Evolutionary conservation across 2,797 vertebrate species (phyloP).

Genomic region (Cheirogaleus major): DNA sequence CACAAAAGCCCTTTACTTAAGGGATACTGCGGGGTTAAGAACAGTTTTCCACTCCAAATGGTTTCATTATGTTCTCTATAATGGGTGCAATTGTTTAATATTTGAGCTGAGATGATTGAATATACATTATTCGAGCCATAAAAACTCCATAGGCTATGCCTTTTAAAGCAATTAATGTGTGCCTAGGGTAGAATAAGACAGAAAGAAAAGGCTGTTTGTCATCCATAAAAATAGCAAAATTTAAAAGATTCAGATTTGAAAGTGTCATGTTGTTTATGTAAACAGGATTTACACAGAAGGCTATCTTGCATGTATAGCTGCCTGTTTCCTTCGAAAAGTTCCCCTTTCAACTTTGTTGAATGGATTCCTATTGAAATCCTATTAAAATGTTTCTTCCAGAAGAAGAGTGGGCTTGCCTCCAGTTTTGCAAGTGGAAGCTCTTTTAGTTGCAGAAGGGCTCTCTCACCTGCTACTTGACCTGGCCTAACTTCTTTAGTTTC

Average conservation of each 20-base stretch:
- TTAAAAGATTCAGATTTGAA: neutral
- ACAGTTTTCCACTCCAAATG: constrained; percentile 6
- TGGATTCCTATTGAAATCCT: neutral
- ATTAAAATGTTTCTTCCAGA: neutral
- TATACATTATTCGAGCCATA: constrained; percentile 54
- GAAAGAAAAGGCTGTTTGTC: constrained; percentile 13
- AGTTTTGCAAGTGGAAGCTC: neutral
- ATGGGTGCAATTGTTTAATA: constrained; percentile 60
- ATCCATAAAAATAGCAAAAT: constrained; percentile 17
- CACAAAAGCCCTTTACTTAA: constrained; percentile 59
- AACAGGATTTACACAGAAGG: neutral
- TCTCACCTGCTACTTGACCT: neutral
- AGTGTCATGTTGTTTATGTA: neutral
- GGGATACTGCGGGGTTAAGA: constrained; percentile 31
- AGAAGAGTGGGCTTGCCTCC: neutral
- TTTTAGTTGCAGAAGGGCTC: neutral
- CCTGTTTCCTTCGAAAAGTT: neutral
- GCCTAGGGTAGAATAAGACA: neutral
- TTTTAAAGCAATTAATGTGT: constrained; percentile 45
- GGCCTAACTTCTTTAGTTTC: neutral
- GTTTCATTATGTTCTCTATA: constrained; percentile 44
- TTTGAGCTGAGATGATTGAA: constrained; percentile 46
- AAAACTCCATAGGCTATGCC: neutral
- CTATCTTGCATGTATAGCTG: neutral
- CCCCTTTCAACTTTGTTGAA: neutral